Percentiles rank a stretch among this genome's conserved stretches.
These are phyloP conservation scores for Bucco capensis DNA, from an alignment of 2,113 vertebrate genomes.

Conservation along the genomic window DNA sequence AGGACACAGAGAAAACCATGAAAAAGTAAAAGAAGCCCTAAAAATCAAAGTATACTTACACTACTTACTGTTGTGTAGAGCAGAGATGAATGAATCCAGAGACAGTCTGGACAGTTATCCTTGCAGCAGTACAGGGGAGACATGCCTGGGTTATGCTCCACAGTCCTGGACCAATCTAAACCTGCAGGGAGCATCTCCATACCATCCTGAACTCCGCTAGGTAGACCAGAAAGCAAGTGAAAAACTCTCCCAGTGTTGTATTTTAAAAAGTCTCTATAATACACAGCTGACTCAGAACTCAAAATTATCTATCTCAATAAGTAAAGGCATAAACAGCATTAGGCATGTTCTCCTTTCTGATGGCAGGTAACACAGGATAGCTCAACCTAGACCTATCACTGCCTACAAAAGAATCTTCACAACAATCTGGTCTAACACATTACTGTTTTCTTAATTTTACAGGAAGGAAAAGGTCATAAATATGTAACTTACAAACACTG, in stretches of 20 bases:
- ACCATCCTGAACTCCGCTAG: background rate
- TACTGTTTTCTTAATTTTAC: background rate
- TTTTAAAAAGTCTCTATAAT: background rate
- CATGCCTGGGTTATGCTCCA: background rate
- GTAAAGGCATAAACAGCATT: background rate
- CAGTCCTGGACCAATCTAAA: background rate
- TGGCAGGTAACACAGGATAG: rapidly evolving
- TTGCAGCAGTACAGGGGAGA: background rate
- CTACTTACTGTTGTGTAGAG: background rate
- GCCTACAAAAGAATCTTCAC: background rate
- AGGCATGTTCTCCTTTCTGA: background rate
- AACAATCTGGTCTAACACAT: background rate
- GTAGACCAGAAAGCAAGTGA: background rate
- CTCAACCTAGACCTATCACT: background rate
- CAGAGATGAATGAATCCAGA: background rate
- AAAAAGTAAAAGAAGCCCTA: background rate
- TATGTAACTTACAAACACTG: background rate
- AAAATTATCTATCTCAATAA: background rate
- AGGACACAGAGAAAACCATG: background rate
- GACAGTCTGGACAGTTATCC: background rate
- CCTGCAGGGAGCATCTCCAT: background rate
- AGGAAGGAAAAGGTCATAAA: background rate
- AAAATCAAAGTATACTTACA: background rate
- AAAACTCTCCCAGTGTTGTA: background rate
- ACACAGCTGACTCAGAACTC: background rate